These are phyloP conservation scores for Forbesichthys agassizii DNA, from an alignment of 2,113 vertebrate species.

Conservation along the genomic window DNA sequence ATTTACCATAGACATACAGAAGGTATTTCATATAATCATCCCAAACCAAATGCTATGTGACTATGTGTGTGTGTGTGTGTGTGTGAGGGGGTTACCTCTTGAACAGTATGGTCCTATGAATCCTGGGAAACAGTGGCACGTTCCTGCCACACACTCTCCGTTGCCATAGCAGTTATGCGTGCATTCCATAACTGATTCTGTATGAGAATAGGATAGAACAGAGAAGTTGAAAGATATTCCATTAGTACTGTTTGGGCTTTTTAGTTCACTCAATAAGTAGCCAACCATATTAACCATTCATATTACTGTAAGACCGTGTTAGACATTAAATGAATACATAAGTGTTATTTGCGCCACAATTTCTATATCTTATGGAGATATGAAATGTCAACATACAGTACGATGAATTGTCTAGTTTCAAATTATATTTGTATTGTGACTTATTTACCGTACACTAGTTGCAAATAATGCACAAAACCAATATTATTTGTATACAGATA, in stretches of 20 bases:
- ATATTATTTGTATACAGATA: neutral
- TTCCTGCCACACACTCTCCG: conserved; percentile 94
- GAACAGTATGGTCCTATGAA: conserved; percentile 97
- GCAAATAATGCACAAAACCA: no score
- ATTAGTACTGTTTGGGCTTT: neutral
- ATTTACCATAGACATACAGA: no score
- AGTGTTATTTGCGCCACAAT: neutral
- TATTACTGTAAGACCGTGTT: neutral
- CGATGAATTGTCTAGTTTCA: neutral
- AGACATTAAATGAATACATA: neutral
- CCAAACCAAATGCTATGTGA: neutral
- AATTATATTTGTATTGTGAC: neutral
- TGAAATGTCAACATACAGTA: no score
- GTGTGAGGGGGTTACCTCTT: conserved; percentile 81
- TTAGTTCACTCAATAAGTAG: conserved; percentile 36
- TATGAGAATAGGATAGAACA: conserved; percentile 23
- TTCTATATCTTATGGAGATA: neutral
- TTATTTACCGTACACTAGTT: no score
- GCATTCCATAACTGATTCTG: conserved; percentile 96
- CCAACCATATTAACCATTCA: conserved; percentile 23
- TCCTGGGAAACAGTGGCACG: conserved; percentile 96
- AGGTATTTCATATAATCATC: no score
- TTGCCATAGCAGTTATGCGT: conserved; percentile 97
- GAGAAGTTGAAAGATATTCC: conserved; percentile 9
- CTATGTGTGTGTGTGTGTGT: neutral